A percentile compares a stretch with the other conserved stretches of the same genome.
These are phyloP conservation scores for Hippocampus guttulatus DNA, from an alignment of 2,113 vertebrate species.

Conservation along the genomic window DNA sequence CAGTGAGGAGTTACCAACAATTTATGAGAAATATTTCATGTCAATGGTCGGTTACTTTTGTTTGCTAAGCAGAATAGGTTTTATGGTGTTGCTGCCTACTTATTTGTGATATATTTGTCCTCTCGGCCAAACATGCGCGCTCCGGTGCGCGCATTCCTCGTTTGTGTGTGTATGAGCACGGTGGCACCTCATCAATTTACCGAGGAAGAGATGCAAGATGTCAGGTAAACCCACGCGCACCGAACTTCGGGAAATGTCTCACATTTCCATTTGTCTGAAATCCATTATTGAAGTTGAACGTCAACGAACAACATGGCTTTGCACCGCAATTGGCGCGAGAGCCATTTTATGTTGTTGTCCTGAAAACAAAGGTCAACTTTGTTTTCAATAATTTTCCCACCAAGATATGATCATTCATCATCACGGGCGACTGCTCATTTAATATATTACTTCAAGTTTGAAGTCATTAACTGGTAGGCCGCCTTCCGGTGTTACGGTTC, in stretches of 20 bases:
- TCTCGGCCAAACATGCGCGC: background rate
- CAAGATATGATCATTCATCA: too few species aligned
- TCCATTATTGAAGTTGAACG: background rate
- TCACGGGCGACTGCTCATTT: too few species aligned
- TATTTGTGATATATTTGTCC: background rate
- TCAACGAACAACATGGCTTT: background rate
- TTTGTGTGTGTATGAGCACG: background rate
- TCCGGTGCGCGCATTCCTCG: background rate
- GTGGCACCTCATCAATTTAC: background rate
- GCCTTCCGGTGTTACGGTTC: too few species aligned
- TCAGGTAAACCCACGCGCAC: background rate
- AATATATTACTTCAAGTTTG: too few species aligned
- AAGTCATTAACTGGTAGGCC: too few species aligned
- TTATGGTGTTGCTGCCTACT: background rate
- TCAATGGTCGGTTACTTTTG: background rate
- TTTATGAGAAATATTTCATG: background rate
- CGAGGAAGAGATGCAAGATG: constrained; percentile 6
- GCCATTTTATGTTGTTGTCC: background rate
- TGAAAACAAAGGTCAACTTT: background rate
- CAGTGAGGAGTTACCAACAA: background rate
- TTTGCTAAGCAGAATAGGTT: background rate
- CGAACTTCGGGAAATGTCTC: too few species aligned
- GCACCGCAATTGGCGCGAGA: background rate
- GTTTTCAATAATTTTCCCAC: too few species aligned
- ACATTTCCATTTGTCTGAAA: background rate